Conservation (phyloP, 2,888 invertebrate genomes). For the Lasioglossum malachurum region DNA sequence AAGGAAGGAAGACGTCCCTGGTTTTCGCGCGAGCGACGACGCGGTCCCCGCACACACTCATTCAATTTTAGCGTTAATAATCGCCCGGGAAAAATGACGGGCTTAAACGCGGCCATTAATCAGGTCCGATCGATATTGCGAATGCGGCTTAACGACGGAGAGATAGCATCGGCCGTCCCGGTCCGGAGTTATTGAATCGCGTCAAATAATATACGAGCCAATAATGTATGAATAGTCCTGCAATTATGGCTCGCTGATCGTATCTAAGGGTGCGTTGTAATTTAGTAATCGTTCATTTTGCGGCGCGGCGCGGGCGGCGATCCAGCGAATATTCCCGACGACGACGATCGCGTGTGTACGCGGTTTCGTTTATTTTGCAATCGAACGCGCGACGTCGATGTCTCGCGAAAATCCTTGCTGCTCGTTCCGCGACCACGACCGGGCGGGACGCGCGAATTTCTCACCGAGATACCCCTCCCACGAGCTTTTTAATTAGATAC, state of each 20-base stretch:
- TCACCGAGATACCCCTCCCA: not conserved
- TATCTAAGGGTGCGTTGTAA: constrained; percentile 76
- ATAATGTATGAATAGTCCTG: constrained; percentile 81
- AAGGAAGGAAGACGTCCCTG: constrained; percentile 27
- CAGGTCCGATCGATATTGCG: constrained; percentile 80
- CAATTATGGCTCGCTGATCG: constrained; percentile 78
- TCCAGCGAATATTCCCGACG: constrained; percentile 8
- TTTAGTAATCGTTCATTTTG: constrained; percentile 75
- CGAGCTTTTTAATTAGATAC: constrained; percentile 15
- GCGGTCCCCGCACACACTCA: constrained; percentile 62
- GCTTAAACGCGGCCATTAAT: constrained; percentile 78
- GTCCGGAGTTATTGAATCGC: constrained; percentile 81
- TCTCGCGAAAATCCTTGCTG: not conserved
- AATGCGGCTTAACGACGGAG: constrained; percentile 79
- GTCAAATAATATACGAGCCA: constrained; percentile 83
- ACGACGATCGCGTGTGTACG: constrained; percentile 7
- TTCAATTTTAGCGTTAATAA: constrained; percentile 82
- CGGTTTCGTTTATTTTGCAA: not conserved
- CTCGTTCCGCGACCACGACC: not conserved
- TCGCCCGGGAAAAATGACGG: constrained; percentile 75
- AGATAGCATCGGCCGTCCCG: constrained; percentile 76
- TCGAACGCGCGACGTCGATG: not conserved
- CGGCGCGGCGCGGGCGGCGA: constrained; percentile 34
- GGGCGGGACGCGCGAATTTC: not conserved
- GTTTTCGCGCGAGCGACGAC: constrained; percentile 54